Evolutionary conservation across 2,888 invertebrate species (phyloP), one percentile per base, ranked within the genome.

Genomic region (Ceriagrion tenellum): DNA sequence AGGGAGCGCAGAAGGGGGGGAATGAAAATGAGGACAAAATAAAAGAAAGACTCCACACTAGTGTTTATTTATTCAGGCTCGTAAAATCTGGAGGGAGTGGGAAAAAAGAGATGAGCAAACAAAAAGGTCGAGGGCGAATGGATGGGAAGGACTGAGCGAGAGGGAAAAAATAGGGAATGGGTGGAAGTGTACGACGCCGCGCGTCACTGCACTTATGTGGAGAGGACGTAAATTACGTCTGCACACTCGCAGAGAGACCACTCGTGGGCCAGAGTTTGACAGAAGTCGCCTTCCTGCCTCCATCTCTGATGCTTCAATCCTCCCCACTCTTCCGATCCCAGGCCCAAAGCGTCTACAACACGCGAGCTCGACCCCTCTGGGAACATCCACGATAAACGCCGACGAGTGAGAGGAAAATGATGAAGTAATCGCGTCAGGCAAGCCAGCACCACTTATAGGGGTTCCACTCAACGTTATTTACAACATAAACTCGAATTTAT

Each of bases 1-100:
- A n/a, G n/a, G 30, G 10, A 91, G 40, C 20, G 59, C 13, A 59
- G 1, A 16, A 12, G 4, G 59, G 56, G 56, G 23, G 90, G 30
- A n/a, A 55, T 56, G n/a, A n/a, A 90, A 90, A 90, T 56, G 90
- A 93, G 69, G 16, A 93, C 69, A 74, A 93, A 93, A 81, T 81
- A 35, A 69, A 93, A 56, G 56, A 20, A 93, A 93, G 26, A 12
- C 63, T 30, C 40, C 26, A 59, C n/a, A 26, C n/a, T 47, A 47
- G 35, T 93, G 93, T 93, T 93, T 93, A 93, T 93, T 93, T 93
- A 93, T 93, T 69, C 40, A 47, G 47, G 69, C 69, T 74, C 74
- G 93, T 93, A 93, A 93, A 93, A 93, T 23, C 47, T 26, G 35
- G 93, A 63, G 63, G 55, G 12, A 59, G 59, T 59, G 59, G 59